Conservation (phyloP, 2,888 invertebrate genomes). For the Bursaphelenchus okinawaensis region DNA sequence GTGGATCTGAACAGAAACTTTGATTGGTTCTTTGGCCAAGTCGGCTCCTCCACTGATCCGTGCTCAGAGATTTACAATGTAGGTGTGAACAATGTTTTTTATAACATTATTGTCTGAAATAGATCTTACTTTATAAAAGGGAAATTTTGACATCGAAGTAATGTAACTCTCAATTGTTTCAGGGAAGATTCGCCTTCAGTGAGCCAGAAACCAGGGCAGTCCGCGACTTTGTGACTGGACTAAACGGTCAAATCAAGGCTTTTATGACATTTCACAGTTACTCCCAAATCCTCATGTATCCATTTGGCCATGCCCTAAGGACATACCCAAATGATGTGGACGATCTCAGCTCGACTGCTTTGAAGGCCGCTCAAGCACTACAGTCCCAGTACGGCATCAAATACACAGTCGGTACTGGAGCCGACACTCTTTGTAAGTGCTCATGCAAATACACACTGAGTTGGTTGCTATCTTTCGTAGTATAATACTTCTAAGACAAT, state of each 20-base stretch:
- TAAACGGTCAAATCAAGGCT: constrained; percentile 39
- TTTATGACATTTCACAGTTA: constrained; percentile 57
- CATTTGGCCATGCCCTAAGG: constrained; percentile 53
- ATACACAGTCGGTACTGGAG: constrained; percentile 57
- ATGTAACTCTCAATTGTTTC: constrained; percentile 18
- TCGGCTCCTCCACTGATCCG: constrained; percentile 53
- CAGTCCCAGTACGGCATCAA: constrained; percentile 51
- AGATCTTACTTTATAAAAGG: too few species aligned
- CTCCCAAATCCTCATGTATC: constrained; percentile 54
- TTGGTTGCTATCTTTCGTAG: constrained; percentile 16
- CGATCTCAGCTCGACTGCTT: constrained; percentile 47
- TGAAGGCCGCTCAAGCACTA: constrained; percentile 48
- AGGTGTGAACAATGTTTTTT: neutral
- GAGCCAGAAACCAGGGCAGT: constrained; percentile 57
- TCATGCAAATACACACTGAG: neutral
- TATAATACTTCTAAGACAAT: neutral
- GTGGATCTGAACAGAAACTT: constrained; percentile 57
- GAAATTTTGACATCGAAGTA: too few species aligned
- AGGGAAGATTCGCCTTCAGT: constrained; percentile 54
- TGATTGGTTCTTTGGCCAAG: constrained; percentile 57
- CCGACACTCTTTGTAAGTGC: constrained; percentile 46
- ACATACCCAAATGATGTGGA: constrained; percentile 48
- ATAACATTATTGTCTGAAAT: neutral
- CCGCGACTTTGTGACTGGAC: constrained; percentile 47
- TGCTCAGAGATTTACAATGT: constrained; percentile 56